Conservation (phyloP, 2,113 vertebrate genomes). For the Edolisoma coerulescens region DNA sequence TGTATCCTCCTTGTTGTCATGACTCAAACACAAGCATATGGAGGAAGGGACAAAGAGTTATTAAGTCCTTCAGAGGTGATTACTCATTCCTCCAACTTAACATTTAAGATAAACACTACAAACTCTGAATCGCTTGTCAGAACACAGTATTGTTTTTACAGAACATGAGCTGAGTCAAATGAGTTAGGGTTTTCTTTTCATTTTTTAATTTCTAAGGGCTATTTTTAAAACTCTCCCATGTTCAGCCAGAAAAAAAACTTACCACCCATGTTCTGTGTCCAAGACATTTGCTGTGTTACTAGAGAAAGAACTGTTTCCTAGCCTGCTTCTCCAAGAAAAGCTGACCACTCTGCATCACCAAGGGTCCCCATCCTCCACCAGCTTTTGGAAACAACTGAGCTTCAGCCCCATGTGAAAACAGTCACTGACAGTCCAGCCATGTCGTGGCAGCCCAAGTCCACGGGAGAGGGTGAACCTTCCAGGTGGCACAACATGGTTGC, state of each 20-base stretch:
- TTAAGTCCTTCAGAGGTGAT: slow-evolving; percentile 5
- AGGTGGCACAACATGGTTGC: fast-evolving
- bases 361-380: neutral
- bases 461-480: neutral
- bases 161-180: neutral
- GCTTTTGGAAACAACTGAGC: neutral
- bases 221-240: neutral
- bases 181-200: neutral
- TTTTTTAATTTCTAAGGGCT: neutral
- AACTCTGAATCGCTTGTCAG: neutral
- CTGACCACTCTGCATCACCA: fast-evolving
- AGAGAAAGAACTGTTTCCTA: neutral
- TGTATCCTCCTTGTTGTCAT: neutral
- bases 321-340: neutral
- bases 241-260: neutral
- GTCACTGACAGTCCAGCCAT: fast-evolving
- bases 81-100: neutral
- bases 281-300: neutral
- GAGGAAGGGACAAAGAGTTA: neutral
- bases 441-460: neutral
- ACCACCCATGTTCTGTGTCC: neutral
- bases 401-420: neutral
- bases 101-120: neutral
- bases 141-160: neutral
- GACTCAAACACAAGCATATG: neutral